These are phyloP conservation scores for Amiota mariae DNA, from an alignment of 2,888 invertebrate species.

Conservation along the genomic window DNA sequence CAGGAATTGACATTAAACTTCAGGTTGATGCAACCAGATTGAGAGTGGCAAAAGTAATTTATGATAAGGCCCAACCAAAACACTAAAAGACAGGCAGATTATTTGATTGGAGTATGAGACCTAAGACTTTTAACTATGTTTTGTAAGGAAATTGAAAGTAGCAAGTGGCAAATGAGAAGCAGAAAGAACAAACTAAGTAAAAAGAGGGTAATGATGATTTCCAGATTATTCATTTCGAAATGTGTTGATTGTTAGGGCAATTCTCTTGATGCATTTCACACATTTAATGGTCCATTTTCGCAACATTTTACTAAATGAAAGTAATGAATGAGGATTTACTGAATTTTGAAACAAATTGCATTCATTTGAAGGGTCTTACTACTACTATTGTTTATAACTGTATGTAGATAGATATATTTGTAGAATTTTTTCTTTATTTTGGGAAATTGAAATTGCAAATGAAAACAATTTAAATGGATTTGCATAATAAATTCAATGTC, in stretches of 20 bases:
- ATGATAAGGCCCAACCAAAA: constrained; percentile 3
- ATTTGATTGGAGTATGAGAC: background rate
- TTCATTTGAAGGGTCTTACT: constrained; percentile 48
- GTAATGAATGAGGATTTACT: constrained; percentile 30
- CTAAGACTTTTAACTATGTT: background rate
- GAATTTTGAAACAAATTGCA: constrained; percentile 61
- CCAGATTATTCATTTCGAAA: constrained; percentile 46
- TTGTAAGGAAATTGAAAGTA: constrained; percentile 52
- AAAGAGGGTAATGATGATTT: constrained; percentile 57
- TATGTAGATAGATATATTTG: too few relatives aligned
- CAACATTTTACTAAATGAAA: background rate
- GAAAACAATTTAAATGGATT: constrained; percentile 70
- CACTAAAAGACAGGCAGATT: too few relatives aligned
- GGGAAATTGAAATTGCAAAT: constrained; percentile 66
- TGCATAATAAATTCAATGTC: constrained; percentile 62
- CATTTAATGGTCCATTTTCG: constrained; percentile 57
- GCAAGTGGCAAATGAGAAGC: too few relatives aligned
- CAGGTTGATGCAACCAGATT: constrained; percentile 34
- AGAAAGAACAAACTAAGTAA: too few relatives aligned
- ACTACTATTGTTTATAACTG: too few relatives aligned
- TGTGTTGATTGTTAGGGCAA: constrained; percentile 62
- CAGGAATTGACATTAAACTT: constrained; percentile 33
- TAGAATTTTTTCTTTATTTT: constrained; percentile 55
- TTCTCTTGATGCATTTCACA: constrained; percentile 70
- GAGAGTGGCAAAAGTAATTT: constrained; percentile 39